Conservation (phyloP, 2,113 vertebrate species). For the Chlamydotis undulata region DNA sequence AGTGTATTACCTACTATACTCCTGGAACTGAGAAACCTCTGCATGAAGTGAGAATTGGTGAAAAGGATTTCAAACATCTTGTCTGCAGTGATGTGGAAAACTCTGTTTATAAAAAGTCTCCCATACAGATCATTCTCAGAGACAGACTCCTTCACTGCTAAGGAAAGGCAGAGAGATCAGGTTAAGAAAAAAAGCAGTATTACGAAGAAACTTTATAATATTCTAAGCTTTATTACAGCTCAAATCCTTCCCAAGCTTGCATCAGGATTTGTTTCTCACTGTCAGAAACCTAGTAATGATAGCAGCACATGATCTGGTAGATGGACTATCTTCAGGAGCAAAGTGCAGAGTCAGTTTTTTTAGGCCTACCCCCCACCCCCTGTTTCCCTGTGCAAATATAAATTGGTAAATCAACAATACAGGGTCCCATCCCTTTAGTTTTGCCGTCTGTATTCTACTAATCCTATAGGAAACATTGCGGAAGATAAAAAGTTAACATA, state of each 20-base stretch:
- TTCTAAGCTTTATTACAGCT: neutral
- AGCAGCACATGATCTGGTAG: neutral
- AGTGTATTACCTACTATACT: constrained; percentile 86
- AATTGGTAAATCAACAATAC: neutral
- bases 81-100: constrained; percentile 90
- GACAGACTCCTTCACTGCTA: constrained; percentile 78
- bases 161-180: constrained; percentile 33
- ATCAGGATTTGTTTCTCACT: neutral
- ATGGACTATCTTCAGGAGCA: neutral
- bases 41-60: constrained; percentile 88
- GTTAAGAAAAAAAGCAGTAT: neutral
- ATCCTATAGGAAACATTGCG: neutral
- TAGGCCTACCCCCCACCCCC: neutral
- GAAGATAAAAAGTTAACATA: neutral
- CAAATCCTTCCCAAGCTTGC: neutral
- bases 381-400: neutral
- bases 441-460: neutral
- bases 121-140: constrained; percentile 80
- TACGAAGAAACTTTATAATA: neutral
- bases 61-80: constrained; percentile 97
- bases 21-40: constrained; percentile 82
- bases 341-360: neutral
- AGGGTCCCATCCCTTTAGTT: neutral
- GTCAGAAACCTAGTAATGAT: neutral
- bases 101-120: constrained; percentile 87